These are phyloP conservation scores for Vanessa tameamea DNA, from an alignment of 1,140 invertebrate genomes.

Conservation along the genomic window DNA sequence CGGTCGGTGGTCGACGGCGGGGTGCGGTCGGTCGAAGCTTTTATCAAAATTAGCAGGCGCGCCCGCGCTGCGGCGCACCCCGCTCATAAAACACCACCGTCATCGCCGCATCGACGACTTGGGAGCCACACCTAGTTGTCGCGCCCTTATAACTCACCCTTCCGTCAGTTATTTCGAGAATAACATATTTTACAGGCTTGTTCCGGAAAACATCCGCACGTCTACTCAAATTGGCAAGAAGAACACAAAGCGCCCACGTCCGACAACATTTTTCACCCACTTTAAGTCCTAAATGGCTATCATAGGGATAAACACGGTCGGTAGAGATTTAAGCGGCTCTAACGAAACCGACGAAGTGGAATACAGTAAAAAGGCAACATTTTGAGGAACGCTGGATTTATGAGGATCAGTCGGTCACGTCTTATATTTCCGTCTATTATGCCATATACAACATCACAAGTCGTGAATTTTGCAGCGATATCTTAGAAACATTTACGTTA, in stretches of 20 bases:
- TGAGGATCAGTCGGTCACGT: constrained; percentile 40
- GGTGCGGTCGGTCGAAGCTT: constrained; percentile 73
- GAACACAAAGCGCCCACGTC: constrained; percentile 34
- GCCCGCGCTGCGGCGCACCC: constrained; percentile 69
- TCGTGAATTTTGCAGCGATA: not conserved
- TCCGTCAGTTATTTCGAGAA: constrained; percentile 18
- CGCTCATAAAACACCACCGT: constrained; percentile 72
- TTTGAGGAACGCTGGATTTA: constrained; percentile 45
- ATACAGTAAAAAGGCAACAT: constrained; percentile 49
- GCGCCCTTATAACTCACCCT: constrained; percentile 60
- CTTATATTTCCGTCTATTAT: constrained; percentile 13
- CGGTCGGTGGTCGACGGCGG: constrained; percentile 39
- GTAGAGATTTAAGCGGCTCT: constrained; percentile 43
- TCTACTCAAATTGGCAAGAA: constrained; percentile 37
- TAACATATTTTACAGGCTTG: constrained; percentile 28
- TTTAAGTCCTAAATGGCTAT: constrained; percentile 46
- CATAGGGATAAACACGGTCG: constrained; percentile 47
- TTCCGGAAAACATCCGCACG: constrained; percentile 21
- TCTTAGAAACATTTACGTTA: not conserved
- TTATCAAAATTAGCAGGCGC: constrained; percentile 78
- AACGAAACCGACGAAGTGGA: constrained; percentile 39
- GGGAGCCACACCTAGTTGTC: constrained; percentile 69
- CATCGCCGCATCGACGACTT: constrained; percentile 65
- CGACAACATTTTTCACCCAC: constrained; percentile 41
- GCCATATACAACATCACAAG: not conserved